Percentiles rank a stretch among this genome's conserved stretches.
Evolutionary conservation across 1,140 invertebrate species (phyloP).

Genomic region (Euglossa dilemma): DNA sequence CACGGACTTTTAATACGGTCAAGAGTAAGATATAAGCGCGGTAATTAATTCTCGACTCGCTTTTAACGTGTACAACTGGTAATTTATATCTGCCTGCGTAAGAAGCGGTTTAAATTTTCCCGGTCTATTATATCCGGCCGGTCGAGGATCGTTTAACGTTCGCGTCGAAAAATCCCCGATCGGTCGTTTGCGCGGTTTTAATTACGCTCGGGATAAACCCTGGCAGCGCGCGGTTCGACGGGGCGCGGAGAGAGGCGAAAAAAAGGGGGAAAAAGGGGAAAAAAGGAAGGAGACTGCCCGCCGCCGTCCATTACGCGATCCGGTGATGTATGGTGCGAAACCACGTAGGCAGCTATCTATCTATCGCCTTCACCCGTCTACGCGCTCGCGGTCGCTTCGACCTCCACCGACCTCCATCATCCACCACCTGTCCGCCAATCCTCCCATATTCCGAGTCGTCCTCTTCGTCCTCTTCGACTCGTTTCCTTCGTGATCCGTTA

Average conservation of each 20-base stretch:
- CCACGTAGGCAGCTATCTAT: conserved; percentile 60
- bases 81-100: conserved; percentile 23
- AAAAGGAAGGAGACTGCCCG: background rate
- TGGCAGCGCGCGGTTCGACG: background rate
- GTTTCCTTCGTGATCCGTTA: too few relatives aligned
- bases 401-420: background rate
- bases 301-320: conserved; percentile 56
- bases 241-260: background rate
- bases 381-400: conserved; percentile 16
- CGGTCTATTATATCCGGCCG: conserved; percentile 22
- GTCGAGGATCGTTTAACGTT: conserved; percentile 16
- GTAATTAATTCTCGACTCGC: conserved; percentile 41
- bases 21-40: conserved; percentile 30
- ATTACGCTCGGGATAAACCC: conserved; percentile 27
- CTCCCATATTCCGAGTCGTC: conserved; percentile 12
- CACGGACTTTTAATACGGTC: conserved; percentile 39
- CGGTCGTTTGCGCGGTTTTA: conserved; percentile 45
- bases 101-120: conserved; percentile 28
- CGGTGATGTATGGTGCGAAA: conserved; percentile 63
- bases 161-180: background rate
- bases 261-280: too few relatives aligned
- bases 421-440: conserved; percentile 62
- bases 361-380: conserved; percentile 45
- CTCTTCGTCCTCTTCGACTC: too few relatives aligned
- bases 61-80: conserved; percentile 16